Conservation (phyloP, 2,113 vertebrate species). For the Noctilio leporinus region DNA sequence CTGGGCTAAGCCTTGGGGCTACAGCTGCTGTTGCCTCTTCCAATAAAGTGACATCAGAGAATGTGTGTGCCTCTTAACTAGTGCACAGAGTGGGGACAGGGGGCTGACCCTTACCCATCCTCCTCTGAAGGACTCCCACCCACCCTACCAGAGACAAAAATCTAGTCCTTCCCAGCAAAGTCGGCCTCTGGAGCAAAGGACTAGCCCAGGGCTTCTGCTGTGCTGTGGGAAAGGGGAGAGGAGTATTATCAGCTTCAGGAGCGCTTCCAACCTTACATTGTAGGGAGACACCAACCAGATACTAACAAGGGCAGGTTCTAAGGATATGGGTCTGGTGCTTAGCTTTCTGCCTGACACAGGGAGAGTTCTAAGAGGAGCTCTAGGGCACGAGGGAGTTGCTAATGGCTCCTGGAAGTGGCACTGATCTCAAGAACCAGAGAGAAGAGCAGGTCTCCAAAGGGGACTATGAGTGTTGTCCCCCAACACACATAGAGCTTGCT, state of each 20-base stretch:
- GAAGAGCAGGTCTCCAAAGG: background rate
- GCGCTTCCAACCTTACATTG: background rate
- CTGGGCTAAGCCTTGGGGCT: background rate
- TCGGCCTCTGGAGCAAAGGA: background rate
- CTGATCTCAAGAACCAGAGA: background rate
- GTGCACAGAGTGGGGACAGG: background rate
- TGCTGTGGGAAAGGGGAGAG: background rate
- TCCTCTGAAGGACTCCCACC: background rate
- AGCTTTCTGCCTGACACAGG: background rate
- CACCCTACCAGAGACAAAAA: background rate
- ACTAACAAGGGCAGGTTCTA: background rate
- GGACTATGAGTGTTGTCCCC: background rate
- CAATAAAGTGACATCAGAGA: constrained; percentile 65
- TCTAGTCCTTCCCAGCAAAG: background rate
- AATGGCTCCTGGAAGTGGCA: background rate
- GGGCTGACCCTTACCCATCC: background rate
- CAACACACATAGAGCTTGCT: background rate
- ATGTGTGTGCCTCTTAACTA: background rate
- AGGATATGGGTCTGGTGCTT: background rate
- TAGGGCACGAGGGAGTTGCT: background rate
- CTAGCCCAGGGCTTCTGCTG: background rate
- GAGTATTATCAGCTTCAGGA: background rate
- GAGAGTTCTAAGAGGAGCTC: background rate
- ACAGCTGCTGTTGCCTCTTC: constrained; percentile 46
- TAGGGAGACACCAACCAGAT: background rate